phyloP scores from a whole-genome alignment of 2,113 vertebrate genomes.

The Trinectes maculatus region DNA sequence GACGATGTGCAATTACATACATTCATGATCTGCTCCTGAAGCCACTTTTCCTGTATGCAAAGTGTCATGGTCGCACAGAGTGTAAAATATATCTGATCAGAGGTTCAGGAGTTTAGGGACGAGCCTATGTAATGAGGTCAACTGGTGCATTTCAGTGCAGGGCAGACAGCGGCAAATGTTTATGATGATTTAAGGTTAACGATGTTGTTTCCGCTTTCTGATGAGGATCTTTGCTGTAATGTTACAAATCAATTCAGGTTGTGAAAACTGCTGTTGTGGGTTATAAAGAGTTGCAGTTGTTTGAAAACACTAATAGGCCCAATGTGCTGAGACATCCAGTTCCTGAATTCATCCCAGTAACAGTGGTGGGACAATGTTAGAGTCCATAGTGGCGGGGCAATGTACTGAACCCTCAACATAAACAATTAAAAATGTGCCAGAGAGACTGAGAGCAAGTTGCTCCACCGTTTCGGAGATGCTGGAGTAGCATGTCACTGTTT shows the following conservation, averaged over 20 bases:
- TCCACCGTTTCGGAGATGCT: too few species aligned
- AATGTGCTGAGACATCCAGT: too few species aligned
- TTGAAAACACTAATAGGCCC: too few species aligned
- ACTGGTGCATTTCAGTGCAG: not conserved
- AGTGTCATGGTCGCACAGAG: not conserved
- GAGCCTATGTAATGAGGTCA: not conserved
- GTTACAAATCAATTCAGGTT: not conserved
- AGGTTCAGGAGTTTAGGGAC: not conserved
- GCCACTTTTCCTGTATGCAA: not conserved
- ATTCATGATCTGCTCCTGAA: not conserved
- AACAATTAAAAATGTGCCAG: too few species aligned
- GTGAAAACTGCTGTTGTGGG: not conserved
- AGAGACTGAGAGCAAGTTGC: too few species aligned
- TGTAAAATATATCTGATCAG: too few species aligned
- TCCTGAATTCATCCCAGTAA: too few species aligned
- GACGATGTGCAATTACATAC: not conserved
- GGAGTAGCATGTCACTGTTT: not conserved
- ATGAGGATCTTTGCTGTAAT: not conserved
- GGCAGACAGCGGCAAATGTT: not conserved
- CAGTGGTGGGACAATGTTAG: too few species aligned
- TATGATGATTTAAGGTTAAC: not conserved
- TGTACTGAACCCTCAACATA: too few species aligned
- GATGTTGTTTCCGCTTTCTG: not conserved
- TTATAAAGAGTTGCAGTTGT: too few species aligned
- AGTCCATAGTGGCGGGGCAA: too few species aligned